These are phyloP conservation scores for Mobula birostris DNA, from an alignment of 2,113 vertebrate species.

Conservation along the genomic window DNA sequence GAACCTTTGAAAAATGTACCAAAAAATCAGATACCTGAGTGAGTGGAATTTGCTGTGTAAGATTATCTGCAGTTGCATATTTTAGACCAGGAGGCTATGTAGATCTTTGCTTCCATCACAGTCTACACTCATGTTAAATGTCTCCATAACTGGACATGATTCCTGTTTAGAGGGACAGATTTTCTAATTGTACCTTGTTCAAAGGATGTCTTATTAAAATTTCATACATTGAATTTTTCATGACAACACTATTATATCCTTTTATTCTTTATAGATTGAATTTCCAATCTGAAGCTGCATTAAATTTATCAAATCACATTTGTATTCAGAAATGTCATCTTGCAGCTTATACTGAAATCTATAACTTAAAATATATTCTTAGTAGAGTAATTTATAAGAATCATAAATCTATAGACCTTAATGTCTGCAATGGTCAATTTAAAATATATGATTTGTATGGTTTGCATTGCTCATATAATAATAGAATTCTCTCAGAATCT, in stretches of 20 bases:
- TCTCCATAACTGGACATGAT: background rate
- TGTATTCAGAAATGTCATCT: background rate
- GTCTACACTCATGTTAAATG: background rate
- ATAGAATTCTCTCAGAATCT: background rate
- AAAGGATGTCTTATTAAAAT: background rate
- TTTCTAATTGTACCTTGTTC: background rate
- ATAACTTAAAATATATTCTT: background rate
- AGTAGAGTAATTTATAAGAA: background rate
- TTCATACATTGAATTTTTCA: background rate
- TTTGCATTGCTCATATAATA: background rate
- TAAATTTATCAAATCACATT: background rate
- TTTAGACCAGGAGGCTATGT: background rate
- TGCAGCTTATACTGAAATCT: background rate
- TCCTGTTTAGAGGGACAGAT: background rate
- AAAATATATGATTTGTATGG: background rate
- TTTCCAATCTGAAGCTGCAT: background rate
- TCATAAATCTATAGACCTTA: background rate
- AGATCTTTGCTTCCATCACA: background rate
- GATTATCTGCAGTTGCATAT: background rate
- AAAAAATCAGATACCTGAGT: background rate
- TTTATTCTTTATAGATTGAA: background rate
- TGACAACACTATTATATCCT: background rate
- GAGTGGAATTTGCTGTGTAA: background rate
- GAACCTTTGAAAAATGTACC: background rate
- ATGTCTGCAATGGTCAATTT: background rate